These are phyloP conservation scores for Oligia latruncula DNA, from an alignment of 2,888 invertebrate genomes.

Conservation along the genomic window DNA sequence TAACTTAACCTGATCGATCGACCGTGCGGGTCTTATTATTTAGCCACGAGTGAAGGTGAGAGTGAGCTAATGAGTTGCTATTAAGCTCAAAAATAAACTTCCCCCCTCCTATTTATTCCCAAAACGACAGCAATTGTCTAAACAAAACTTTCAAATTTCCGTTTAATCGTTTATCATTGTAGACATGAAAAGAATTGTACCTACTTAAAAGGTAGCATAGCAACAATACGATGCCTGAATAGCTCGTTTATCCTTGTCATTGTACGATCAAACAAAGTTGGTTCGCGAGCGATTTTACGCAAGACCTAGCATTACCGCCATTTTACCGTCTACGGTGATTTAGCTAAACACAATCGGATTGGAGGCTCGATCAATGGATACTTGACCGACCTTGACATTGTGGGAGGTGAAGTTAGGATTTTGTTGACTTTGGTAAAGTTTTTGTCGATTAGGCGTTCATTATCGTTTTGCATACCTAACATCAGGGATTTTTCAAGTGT, in stretches of 20 bases:
- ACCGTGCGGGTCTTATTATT: background rate
- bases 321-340: constrained; percentile 65
- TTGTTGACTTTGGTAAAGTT: constrained; percentile 22
- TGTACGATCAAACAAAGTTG: constrained; percentile 62
- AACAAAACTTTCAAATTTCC: background rate
- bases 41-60: background rate
- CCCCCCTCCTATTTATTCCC: background rate
- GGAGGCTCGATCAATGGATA: constrained; percentile 46
- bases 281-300: constrained; percentile 67
- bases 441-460: constrained; percentile 1
- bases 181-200: constrained; percentile 30
- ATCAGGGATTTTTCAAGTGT: background rate
- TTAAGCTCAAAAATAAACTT: background rate
- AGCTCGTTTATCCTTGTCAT: constrained; percentile 69
- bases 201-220: constrained; percentile 29
- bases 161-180: constrained; percentile 19
- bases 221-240: constrained; percentile 48
- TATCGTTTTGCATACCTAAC: background rate
- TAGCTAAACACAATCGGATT: constrained; percentile 67
- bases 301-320: constrained; percentile 53
- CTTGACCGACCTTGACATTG: constrained; percentile 56
- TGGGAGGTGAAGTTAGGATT: background rate
- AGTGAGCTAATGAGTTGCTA: background rate
- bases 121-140: background rate
- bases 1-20: too few relatives aligned